A percentile compares a stretch with the other conserved stretches of the same genome.
Conservation (phyloP, 1,140 invertebrate species). For the Drosophila pseudoobscura region DNA sequence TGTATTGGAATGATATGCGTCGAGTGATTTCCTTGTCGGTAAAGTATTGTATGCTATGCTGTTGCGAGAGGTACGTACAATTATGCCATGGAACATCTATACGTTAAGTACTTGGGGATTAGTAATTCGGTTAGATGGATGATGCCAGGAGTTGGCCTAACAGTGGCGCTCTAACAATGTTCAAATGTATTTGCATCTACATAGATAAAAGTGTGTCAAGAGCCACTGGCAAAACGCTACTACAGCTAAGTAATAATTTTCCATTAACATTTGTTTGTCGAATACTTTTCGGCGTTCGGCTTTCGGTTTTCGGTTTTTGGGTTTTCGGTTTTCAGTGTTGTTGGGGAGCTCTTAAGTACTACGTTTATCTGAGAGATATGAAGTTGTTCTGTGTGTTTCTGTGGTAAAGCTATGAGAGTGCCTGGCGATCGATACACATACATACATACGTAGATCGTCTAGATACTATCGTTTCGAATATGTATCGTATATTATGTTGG, state of each 20-base stretch:
- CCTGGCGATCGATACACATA: constrained; percentile 24
- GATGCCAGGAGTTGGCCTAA: constrained; percentile 7
- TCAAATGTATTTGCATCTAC: constrained; percentile 42
- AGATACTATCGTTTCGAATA: neutral
- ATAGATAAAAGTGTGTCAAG: constrained; percentile 37
- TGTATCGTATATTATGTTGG: constrained; percentile 21
- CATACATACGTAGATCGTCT: constrained; percentile 9
- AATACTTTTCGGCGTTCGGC: neutral
- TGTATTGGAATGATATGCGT: constrained; percentile 67
- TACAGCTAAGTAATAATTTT: constrained; percentile 39
- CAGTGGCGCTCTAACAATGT: constrained; percentile 1
- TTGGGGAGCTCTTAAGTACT: constrained; percentile 29
- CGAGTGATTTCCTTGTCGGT: constrained; percentile 44
- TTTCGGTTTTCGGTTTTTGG: no score
- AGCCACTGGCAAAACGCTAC: constrained; percentile 45
- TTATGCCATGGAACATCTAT: constrained; percentile 24
- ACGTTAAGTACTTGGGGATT: constrained; percentile 15
- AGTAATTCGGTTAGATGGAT: constrained; percentile 27
- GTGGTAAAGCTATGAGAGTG: constrained; percentile 36
- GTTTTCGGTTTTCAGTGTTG: neutral
- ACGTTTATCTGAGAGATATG: constrained; percentile 40
- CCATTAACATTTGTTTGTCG: constrained; percentile 24
- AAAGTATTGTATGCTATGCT: constrained; percentile 59
- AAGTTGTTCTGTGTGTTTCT: constrained; percentile 24
- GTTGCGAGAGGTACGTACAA: constrained; percentile 40